phyloP scores from a whole-genome alignment of 2,113 vertebrate genomes.

The Chloroceryle aenea region DNA sequence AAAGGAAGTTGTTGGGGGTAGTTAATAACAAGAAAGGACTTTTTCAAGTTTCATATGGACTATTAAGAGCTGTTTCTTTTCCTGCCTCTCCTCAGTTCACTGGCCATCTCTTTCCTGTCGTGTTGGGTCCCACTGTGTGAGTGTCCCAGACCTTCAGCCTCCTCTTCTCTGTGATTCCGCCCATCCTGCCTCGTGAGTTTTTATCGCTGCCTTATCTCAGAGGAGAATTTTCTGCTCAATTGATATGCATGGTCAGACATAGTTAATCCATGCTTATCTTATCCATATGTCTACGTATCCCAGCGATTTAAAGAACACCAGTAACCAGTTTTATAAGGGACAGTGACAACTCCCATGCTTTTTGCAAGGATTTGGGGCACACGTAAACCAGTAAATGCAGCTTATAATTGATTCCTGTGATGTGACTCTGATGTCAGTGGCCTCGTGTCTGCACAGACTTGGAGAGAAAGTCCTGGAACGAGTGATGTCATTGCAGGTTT shows the following conservation, averaged over 20 bases:
- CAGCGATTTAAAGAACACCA: conserved; percentile 50
- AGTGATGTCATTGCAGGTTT: not conserved
- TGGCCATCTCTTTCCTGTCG: not conserved
- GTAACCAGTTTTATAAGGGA: conserved; percentile 12
- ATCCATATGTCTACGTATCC: conserved; percentile 45
- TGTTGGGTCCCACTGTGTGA: not conserved
- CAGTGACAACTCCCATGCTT: not conserved
- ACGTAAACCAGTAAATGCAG: not conserved
- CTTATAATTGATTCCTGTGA: not conserved
- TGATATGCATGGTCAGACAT: conserved; percentile 70
- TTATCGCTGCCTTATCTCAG: conserved; percentile 23
- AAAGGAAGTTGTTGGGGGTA: not conserved
- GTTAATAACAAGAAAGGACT: not conserved
- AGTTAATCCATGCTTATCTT: conserved; percentile 67
- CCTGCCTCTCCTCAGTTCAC: not conserved
- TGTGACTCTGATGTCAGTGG: not conserved
- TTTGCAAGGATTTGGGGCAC: not conserved
- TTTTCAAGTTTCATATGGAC: not conserved
- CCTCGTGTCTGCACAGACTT: not conserved
- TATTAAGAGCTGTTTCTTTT: not conserved
- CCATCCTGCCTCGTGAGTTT: not conserved
- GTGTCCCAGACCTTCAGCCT: not conserved
- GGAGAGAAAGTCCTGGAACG: not conserved
- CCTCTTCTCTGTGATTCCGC: not conserved
- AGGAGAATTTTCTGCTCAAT: conserved; percentile 43